phyloP scores from a whole-genome alignment of 2,888 invertebrate genomes.

The Carcina quercana region DNA sequence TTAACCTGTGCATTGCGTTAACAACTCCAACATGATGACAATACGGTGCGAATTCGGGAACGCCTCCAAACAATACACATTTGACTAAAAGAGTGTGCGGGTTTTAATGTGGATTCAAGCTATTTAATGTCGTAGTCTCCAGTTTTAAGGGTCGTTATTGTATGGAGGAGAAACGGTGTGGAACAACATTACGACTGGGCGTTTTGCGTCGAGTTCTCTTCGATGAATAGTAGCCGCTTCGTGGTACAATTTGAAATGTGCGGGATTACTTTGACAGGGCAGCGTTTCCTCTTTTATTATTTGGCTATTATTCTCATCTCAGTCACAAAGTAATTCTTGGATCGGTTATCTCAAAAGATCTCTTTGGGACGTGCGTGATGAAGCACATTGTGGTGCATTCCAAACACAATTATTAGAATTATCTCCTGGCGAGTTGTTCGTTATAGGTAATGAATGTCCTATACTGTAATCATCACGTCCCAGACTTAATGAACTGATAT shows the following conservation, averaged over 20 bases:
- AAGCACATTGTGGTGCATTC: no score
- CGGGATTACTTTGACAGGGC: slow-evolving; percentile 18
- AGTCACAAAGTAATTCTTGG: slow-evolving; percentile 3
- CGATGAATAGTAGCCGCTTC: slow-evolving; percentile 62
- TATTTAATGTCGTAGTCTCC: slow-evolving; percentile 42
- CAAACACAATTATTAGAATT: no score
- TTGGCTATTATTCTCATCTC: slow-evolving; percentile 7
- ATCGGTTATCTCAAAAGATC: no score
- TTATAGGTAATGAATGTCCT: no score
- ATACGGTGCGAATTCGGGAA: slow-evolving; percentile 59
- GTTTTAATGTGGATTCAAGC: slow-evolving; percentile 30
- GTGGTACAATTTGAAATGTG: slow-evolving; percentile 42
- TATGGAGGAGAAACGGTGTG: slow-evolving; percentile 28
- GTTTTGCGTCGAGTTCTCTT: slow-evolving; percentile 54
- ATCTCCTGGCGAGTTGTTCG: no score
- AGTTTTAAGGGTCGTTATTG: slow-evolving; percentile 51
- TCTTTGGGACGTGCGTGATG: no score
- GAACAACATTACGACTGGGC: slow-evolving; percentile 60
- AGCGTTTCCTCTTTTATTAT: slow-evolving; percentile 4
- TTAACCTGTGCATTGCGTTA: slow-evolving; percentile 46
- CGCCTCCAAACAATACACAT: slow-evolving; percentile 55
- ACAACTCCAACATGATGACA: slow-evolving; percentile 47
- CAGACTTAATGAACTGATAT: no score
- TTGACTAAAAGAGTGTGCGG: slow-evolving; percentile 45
- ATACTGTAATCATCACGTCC: no score